phyloP scores from a whole-genome alignment of 2,888 invertebrate genomes.

The Salticus scenicus region DNA sequence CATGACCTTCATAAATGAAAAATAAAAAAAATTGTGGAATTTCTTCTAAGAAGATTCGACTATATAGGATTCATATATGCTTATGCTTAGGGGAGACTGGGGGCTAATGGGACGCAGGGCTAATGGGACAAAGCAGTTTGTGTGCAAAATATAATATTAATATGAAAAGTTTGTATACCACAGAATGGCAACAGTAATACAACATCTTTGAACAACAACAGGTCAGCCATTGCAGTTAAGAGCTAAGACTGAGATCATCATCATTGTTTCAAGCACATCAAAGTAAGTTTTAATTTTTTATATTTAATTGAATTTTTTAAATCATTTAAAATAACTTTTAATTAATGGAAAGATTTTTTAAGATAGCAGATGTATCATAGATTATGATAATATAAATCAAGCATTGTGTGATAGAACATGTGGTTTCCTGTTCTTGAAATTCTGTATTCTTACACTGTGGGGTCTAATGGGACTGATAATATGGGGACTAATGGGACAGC shows the following conservation, averaged over 20 bases:
- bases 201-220: background rate
- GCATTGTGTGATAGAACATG: background rate
- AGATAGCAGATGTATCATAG: background rate
- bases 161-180: background rate
- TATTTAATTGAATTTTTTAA: background rate
- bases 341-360: background rate
- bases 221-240: background rate
- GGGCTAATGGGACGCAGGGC: too few relatives aligned
- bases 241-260: too few relatives aligned
- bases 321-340: background rate
- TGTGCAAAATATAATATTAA: too few relatives aligned
- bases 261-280: too few relatives aligned
- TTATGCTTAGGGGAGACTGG: too few relatives aligned
- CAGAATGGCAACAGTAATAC: background rate
- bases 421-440: background rate
- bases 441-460: background rate
- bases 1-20: too few relatives aligned
- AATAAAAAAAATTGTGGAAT: too few relatives aligned
- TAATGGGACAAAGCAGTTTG: too few relatives aligned
- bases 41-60: too few relatives aligned
- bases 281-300: background rate
- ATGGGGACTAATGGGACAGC: constrained; percentile 4
- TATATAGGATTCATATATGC: too few relatives aligned
- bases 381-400: constrained; percentile 6
- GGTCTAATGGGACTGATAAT: background rate